Base-by-base conservation (phyloP, 2,113 vertebrate genomes). In the Pterophyllum scalare region DNA sequence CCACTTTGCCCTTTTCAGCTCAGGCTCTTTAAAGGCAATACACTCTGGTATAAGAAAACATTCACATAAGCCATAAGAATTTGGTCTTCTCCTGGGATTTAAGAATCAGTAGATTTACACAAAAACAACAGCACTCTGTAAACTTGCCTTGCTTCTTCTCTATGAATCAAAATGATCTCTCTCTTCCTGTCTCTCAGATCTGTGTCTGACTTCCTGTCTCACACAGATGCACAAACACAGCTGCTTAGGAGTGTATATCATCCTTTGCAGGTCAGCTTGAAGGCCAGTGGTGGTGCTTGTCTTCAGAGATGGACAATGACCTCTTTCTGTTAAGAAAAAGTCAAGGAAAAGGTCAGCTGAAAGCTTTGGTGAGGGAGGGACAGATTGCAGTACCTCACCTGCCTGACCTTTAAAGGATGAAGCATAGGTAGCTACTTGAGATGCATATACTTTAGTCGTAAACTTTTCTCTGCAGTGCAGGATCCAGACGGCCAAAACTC, bases 291-390 rank as follows among this genome's bases (percentile, higher is more conserved):
- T 77, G 58, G 24, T 3, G 9, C 82, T 76, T 60, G 60, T 81
- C 88, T 80, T 77, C 75, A 86, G 31, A 77, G 43, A 38, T 20
- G 1, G 31, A 77, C 2, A 40, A 54, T 64, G 60, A 86, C 89
- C 84, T 89, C 86, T 84, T 24, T 58, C 59, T 58, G 5, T 77
- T 40, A 49, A 46, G 74, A 64, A 84, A 87, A 88, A 81, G 2
- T 87, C 46, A 76, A 57, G 5, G 33, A 35, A 88, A 86, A 76
- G 80, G 49, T 84, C 75, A 43, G 0, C 4, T 33, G 38, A 74
- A 77, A 33, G 20, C 26, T 77, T 62, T 33, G 13, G 33, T 17
- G 31, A 64, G 10, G 52, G 24, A 78, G 64, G 28, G 12, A 4
- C 33, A 24, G 12, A 33, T 76, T 74, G 57, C 6, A 14, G 1